Percentiles rank a stretch among this genome's conserved stretches.
Evolutionary conservation across 2,113 vertebrate genomes (phyloP).

Genomic region (Malurus elegans): DNA sequence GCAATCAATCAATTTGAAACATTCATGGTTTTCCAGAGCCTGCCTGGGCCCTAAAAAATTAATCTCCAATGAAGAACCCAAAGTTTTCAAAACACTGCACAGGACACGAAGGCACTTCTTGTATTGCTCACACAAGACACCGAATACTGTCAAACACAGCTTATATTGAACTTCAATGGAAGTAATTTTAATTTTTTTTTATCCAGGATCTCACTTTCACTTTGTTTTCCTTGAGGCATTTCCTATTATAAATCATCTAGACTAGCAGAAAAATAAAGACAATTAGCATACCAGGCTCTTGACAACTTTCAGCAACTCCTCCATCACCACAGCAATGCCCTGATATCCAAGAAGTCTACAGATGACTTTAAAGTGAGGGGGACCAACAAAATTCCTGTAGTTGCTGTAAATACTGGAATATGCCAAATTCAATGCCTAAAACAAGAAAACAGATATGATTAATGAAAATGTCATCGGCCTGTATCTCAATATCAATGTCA

Average conservation of each 20-base stretch:
- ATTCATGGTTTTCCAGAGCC: neutral
- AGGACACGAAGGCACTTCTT: neutral
- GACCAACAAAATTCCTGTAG: conserved; percentile 87
- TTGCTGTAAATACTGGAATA: conserved; percentile 87
- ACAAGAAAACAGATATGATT: neutral
- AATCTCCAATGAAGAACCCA: neutral
- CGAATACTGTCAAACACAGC: neutral
- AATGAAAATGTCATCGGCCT: neutral
- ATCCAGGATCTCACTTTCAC: neutral
- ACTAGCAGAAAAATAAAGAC: neutral
- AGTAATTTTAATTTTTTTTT: neutral
- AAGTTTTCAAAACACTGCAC: neutral
- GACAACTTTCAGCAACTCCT: conserved; percentile 88
- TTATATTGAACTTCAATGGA: neutral
- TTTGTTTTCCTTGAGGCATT: neutral
- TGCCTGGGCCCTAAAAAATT: neutral
- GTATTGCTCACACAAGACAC: neutral
- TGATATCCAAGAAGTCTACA: conserved; percentile 88
- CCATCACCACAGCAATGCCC: conserved; percentile 90
- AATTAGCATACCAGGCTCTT: conserved; percentile 83
- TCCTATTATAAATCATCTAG: neutral
- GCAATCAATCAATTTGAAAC: neutral
- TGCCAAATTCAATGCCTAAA: conserved; percentile 83
- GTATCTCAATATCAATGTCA: neutral
- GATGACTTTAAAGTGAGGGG: conserved; percentile 85